Evolutionary conservation across 2,888 invertebrate genomes (phyloP).

Genomic region (Pimpla rufipes): DNA sequence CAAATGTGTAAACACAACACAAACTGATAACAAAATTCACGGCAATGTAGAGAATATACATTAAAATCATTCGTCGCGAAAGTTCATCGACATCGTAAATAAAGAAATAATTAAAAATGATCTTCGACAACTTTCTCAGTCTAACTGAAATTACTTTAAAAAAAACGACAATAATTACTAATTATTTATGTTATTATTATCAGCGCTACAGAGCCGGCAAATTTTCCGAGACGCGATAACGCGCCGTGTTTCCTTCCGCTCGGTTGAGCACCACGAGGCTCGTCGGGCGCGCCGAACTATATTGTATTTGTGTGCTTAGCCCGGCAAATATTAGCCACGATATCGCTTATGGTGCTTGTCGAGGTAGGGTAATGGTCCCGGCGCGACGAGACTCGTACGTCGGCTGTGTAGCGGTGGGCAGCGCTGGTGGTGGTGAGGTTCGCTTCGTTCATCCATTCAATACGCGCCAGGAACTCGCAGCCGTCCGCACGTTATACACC

Average conservation of each 20-base stretch:
- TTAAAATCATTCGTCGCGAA: neutral
- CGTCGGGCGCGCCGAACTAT: conserved; percentile 79
- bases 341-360: conserved; percentile 84
- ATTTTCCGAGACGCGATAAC: neutral
- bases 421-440: neutral
- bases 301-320: conserved; percentile 84
- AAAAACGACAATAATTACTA: neutral
- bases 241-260: conserved; percentile 3
- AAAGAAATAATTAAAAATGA: no score
- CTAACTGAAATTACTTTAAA: no score
- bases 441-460: conserved; percentile 36
- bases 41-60: neutral
- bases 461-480: conserved; percentile 4
- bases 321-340: conserved; percentile 84
- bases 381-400: conserved; percentile 26
- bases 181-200: conserved; percentile 7
- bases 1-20: neutral
- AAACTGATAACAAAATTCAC: neutral
- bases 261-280: conserved; percentile 78
- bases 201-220: neutral
- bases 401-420: conserved; percentile 32
- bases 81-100: neutral
- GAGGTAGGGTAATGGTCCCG: conserved; percentile 76
- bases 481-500: neutral
- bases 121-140: no score